These are phyloP conservation scores for Podocnemis expansa DNA, from an alignment of 2,113 vertebrate genomes.

Conservation along the genomic window DNA sequence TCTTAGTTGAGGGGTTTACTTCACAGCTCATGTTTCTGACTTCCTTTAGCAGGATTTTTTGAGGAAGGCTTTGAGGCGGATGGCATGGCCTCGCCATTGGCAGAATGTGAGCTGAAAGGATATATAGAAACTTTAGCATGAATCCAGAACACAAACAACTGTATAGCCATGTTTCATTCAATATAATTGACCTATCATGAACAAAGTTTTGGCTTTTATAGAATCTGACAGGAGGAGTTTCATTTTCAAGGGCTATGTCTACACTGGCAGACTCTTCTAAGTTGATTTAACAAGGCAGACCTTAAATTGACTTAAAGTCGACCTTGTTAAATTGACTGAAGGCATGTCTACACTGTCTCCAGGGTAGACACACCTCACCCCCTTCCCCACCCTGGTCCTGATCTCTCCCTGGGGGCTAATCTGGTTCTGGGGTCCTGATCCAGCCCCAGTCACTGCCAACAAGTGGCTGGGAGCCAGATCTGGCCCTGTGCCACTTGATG, in stretches of 20 bases:
- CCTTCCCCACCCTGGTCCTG: too few relatives aligned
- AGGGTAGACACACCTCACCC: too few relatives aligned
- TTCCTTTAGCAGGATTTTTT: not conserved
- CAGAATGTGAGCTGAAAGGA: not conserved
- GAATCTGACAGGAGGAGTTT: accelerated
- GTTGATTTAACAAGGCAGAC: too few relatives aligned
- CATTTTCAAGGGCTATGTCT: not conserved
- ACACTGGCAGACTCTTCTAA: too few relatives aligned
- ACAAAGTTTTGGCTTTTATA: not conserved
- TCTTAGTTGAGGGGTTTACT: not conserved
- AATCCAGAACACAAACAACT: not conserved
- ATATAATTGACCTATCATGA: not conserved
- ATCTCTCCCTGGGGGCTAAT: too few relatives aligned
- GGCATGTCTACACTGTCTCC: too few relatives aligned
- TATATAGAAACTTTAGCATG: accelerated
- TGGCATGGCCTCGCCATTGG: not conserved
- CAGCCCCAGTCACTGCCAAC: too few relatives aligned
- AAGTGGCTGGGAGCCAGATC: too few relatives aligned
- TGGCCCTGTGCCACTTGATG: too few relatives aligned
- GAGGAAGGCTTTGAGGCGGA: not conserved
- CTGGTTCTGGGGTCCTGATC: too few relatives aligned
- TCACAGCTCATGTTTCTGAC: not conserved
- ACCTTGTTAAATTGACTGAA: too few relatives aligned
- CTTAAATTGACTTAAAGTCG: too few relatives aligned
- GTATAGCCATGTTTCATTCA: not conserved